Conservation (phyloP, 2,113 vertebrate genomes). For the Phylloscopus whistleri region DNA sequence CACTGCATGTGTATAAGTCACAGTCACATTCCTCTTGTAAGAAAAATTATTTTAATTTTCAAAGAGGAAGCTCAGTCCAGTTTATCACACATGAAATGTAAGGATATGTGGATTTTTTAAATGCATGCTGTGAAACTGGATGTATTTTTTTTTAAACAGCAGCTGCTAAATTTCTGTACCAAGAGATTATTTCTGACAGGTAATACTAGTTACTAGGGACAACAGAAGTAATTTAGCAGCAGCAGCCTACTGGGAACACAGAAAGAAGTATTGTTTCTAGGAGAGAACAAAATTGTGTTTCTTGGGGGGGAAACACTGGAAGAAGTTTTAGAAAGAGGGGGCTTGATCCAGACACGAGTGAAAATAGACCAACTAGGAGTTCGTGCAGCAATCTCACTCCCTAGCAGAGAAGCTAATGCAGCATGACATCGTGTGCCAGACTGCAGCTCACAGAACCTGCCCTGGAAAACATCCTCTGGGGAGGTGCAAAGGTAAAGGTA, state of each 20-base stretch:
- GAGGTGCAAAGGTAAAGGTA: background rate
- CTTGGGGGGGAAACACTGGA: background rate
- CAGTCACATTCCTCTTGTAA: background rate
- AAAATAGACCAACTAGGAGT: background rate
- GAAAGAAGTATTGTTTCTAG: background rate
- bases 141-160: background rate
- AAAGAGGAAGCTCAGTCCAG: background rate
- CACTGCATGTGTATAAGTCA: background rate
- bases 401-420: background rate
- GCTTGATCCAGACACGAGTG: background rate
- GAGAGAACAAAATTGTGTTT: background rate
- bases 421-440: background rate
- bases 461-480: background rate
- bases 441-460: background rate
- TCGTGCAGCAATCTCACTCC: rapidly evolving
- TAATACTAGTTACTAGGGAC: background rate
- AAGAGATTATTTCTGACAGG: background rate
- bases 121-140: background rate
- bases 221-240: background rate
- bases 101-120: background rate
- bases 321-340: background rate
- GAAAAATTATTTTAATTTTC: background rate
- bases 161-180: background rate
- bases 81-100: background rate
- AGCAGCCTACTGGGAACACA: background rate